Evolutionary conservation across 2,797 vertebrate species (phyloP).

Genomic region (Acrossocheilus fasciatus): DNA sequence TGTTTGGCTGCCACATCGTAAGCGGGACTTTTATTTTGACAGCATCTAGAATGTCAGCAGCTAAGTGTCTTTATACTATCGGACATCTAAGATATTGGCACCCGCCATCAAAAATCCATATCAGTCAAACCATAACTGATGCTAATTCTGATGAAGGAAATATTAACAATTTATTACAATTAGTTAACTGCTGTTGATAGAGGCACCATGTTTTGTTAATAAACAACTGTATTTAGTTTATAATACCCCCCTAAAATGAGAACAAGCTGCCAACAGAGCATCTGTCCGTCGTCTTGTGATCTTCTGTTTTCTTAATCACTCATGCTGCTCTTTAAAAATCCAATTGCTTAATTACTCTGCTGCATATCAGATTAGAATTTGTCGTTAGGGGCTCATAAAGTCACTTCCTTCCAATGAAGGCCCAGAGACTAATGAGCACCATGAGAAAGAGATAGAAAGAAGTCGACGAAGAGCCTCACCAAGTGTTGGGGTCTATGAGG

Average conservation of each 20-base stretch:
- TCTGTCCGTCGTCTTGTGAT: slow-evolving; percentile 49
- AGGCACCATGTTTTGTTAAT: neutral
- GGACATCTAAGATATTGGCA: neutral
- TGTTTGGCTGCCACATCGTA: neutral
- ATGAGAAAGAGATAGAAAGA: slow-evolving; percentile 30
- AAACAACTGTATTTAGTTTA: neutral
- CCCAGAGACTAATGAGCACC: slow-evolving; percentile 52
- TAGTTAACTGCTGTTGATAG: neutral
- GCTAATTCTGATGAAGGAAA: neutral
- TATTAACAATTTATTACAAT: neutral
- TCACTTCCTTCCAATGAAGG: slow-evolving; percentile 56
- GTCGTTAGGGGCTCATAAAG: slow-evolving; percentile 68
- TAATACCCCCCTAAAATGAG: neutral
- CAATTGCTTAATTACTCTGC: slow-evolving; percentile 64
- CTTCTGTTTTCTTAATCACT: slow-evolving; percentile 63
- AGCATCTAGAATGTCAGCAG: neutral
- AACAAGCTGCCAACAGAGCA: slow-evolving; percentile 17
- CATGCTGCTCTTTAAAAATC: slow-evolving; percentile 63
- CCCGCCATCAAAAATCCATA: neutral
- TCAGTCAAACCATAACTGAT: neutral
- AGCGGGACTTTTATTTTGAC: neutral
- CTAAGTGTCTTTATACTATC: neutral
- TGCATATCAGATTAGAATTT: slow-evolving; percentile 61
- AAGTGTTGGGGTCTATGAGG: slow-evolving; percentile 20
- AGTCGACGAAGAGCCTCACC: neutral